phyloP scores from a whole-genome alignment of 1,140 invertebrate genomes.

The Lysiphlebus fabarum region DNA sequence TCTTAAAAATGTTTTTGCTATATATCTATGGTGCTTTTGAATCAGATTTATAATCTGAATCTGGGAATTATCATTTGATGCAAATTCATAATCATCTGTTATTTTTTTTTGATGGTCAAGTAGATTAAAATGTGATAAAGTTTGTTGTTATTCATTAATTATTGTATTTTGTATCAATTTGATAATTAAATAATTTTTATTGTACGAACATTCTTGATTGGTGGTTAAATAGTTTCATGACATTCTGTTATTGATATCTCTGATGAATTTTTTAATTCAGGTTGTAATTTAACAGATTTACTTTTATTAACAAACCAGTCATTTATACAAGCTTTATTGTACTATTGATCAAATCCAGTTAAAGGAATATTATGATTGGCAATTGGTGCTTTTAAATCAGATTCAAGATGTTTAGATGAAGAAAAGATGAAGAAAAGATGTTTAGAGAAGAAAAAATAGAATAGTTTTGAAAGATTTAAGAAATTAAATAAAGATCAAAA shows the following conservation, averaged over 20 bases:
- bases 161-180: slow-evolving; percentile 36
- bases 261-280: slow-evolving; percentile 30
- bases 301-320: background rate
- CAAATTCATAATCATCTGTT: slow-evolving; percentile 52
- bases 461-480: too few relatives aligned
- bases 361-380: slow-evolving; percentile 30
- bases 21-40: too few relatives aligned
- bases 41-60: too few relatives aligned
- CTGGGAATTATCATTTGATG: too few relatives aligned
- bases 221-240: slow-evolving; percentile 46
- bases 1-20: slow-evolving; percentile 72
- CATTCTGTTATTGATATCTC: slow-evolving; percentile 26
- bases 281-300: slow-evolving; percentile 15
- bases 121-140: slow-evolving; percentile 23
- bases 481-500: too few relatives aligned
- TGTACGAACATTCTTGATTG: slow-evolving; percentile 30
- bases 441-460: too few relatives aligned
- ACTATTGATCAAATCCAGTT: slow-evolving; percentile 50
- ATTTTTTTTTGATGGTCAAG: background rate
- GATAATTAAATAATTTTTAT: background rate
- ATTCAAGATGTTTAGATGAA: too few relatives aligned
- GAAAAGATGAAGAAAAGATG: too few relatives aligned
- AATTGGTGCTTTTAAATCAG: too few relatives aligned
- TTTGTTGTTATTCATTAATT: slow-evolving; percentile 28
- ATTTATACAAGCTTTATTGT: slow-evolving; percentile 38